Evolutionary conservation across 2,888 invertebrate species (phyloP).

Genomic region (Drosophila testacea): DNA sequence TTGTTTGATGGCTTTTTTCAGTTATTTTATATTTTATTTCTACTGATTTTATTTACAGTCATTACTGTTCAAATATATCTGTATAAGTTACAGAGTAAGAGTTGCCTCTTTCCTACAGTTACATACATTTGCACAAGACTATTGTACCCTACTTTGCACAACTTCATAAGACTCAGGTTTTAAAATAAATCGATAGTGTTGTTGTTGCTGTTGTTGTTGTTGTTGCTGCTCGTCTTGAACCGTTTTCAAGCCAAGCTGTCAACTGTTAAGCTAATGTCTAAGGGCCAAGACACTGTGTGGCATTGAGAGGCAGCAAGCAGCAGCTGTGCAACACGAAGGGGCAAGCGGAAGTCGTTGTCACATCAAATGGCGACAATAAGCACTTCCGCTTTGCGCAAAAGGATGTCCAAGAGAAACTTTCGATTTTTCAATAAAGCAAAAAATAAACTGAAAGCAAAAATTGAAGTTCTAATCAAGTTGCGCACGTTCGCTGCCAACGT

Average conservation of each 20-base stretch:
- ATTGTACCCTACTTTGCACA: too few species aligned
- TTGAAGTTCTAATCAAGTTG: constrained; percentile 38
- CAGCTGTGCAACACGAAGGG: constrained; percentile 9
- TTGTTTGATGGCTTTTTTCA: too few species aligned
- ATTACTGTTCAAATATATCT: too few species aligned
- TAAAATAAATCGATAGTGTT: constrained; percentile 60
- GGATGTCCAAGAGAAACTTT: constrained; percentile 46
- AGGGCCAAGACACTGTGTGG: constrained; percentile 17
- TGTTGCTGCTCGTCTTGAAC: constrained; percentile 21
- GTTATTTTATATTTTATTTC: too few species aligned
- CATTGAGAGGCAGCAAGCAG: neutral
- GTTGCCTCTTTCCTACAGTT: too few species aligned
- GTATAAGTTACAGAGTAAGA: too few species aligned
- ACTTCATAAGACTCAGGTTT: too few species aligned
- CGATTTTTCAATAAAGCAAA: constrained; percentile 1
- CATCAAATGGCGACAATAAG: constrained; percentile 80
- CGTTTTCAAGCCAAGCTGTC: constrained; percentile 47
- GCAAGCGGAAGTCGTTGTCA: constrained; percentile 75
- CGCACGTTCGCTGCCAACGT: constrained; percentile 13
- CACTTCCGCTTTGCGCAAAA: constrained; percentile 67
- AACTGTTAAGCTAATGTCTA: constrained; percentile 44
- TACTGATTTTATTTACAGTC: too few species aligned
- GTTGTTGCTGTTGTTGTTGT: constrained; percentile 8
- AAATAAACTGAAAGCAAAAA: neutral
- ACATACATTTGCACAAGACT: too few species aligned